Evolutionary conservation across 2,797 vertebrate genomes (phyloP).

Genomic region (Enteromius argenteus): DNA sequence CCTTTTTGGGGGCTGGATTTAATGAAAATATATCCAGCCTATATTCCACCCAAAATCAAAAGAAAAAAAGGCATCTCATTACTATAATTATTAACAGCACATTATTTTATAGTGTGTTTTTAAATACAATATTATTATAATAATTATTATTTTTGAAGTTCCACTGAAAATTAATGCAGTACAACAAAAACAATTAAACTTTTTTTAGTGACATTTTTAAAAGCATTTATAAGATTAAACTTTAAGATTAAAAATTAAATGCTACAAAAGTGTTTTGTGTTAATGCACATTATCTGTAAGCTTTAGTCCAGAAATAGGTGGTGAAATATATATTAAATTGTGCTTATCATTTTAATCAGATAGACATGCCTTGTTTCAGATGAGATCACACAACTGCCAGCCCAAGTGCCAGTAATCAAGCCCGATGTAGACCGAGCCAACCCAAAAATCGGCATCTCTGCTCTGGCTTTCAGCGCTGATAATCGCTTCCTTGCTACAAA

Average conservation of each 20-base stretch:
- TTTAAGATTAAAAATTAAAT: neutral
- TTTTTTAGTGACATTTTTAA: neutral
- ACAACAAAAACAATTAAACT: neutral
- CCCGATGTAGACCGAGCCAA: constrained; percentile 91
- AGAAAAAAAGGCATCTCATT: too few relatives aligned
- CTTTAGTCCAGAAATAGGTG: neutral
- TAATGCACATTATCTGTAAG: neutral
- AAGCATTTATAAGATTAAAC: neutral
- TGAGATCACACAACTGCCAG: constrained; percentile 81
- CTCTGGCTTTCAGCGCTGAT: constrained; percentile 90
- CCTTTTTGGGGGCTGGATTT: neutral
- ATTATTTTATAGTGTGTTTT: neutral
- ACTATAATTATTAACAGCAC: neutral
- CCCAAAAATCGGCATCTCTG: constrained; percentile 90
- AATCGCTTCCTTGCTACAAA: constrained; percentile 92
- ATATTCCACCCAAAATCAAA: too few relatives aligned
- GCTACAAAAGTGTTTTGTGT: neutral
- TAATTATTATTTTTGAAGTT: neutral
- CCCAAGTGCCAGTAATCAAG: constrained; percentile 85
- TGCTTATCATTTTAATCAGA: neutral
- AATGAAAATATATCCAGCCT: neutral
- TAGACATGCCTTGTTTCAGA: constrained; percentile 77
- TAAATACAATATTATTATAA: neutral
- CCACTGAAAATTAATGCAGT: neutral
- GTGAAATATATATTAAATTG: neutral